These are phyloP conservation scores for Himalopsyche tibetana DNA, from an alignment of 2,888 invertebrate genomes.

Conservation along the genomic window DNA sequence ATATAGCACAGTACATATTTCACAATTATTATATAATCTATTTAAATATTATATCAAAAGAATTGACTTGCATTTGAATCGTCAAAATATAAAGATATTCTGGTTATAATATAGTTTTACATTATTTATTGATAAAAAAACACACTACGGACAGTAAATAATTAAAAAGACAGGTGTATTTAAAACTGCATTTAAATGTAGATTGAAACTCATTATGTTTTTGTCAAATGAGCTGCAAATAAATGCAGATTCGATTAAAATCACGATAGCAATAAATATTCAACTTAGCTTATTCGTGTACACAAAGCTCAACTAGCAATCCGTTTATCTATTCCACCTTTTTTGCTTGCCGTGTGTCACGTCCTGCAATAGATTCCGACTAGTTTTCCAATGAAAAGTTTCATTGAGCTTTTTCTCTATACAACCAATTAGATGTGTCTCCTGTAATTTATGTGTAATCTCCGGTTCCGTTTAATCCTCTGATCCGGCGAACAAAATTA, in stretches of 20 bases:
- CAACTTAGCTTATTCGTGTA: constrained; percentile 1
- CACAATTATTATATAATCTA: no score
- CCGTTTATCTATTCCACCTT: constrained; percentile 23
- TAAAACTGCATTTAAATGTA: no score
- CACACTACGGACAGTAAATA: no score
- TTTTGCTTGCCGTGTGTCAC: constrained; percentile 36
- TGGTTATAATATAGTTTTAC: no score
- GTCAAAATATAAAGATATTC: no score
- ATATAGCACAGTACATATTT: no score
- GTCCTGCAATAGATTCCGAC: constrained; percentile 35
- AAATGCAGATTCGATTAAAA: not conserved
- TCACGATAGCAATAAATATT: constrained; percentile 7
- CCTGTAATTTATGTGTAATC: constrained; percentile 64
- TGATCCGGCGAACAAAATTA: constrained; percentile 63
- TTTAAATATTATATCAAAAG: no score
- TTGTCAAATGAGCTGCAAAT: constrained; percentile 13
- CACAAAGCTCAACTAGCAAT: constrained; percentile 36
- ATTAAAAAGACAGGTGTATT: no score
- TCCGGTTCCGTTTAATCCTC: constrained; percentile 62
- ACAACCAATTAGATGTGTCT: constrained; percentile 64
- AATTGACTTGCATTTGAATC: no score
- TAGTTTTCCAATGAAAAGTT: constrained; percentile 41
- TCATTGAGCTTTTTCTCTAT: constrained; percentile 54
- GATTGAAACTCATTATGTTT: not conserved
- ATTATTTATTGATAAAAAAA: no score